A percentile compares a stretch with the other conserved stretches of the same genome.
Evolutionary conservation across 2,113 vertebrate genomes (phyloP).

Genomic region (Cranoglanis bouderius): DNA sequence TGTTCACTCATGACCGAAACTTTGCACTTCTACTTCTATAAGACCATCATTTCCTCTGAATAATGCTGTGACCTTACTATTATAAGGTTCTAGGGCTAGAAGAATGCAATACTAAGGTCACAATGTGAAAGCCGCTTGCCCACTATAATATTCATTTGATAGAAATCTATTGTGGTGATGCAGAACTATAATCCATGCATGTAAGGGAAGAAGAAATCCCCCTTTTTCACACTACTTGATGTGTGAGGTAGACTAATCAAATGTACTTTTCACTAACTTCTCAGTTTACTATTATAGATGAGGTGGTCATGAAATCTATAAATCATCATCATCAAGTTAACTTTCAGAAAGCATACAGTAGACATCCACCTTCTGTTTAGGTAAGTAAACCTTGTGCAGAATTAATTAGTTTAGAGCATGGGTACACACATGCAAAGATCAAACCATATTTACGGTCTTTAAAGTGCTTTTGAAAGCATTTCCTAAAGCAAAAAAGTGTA

Average conservation of each 20-base stretch:
- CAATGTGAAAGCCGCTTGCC: background rate
- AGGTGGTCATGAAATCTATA: background rate
- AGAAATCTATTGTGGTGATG: background rate
- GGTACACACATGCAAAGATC: background rate
- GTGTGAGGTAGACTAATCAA: background rate
- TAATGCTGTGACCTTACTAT: background rate
- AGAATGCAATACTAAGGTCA: background rate
- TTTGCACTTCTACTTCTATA: background rate
- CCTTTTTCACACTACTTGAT: background rate
- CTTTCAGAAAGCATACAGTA: background rate
- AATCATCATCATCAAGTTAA: background rate
- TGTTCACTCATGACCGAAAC: background rate
- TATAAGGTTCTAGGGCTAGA: background rate
- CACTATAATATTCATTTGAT: background rate
- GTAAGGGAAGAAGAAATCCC: background rate
- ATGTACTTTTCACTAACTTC: background rate
- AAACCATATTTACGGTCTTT: background rate
- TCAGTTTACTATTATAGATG: background rate
- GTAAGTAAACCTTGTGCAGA: background rate
- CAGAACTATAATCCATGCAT: background rate
- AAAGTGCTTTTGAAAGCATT: slow-evolving; percentile 11
- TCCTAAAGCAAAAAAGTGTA: background rate
- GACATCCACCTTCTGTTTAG: background rate
- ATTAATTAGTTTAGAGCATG: background rate
- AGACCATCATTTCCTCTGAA: background rate